Evolutionary conservation across 1,140 invertebrate genomes (phyloP).

Genomic region (Eumaeus atala): DNA sequence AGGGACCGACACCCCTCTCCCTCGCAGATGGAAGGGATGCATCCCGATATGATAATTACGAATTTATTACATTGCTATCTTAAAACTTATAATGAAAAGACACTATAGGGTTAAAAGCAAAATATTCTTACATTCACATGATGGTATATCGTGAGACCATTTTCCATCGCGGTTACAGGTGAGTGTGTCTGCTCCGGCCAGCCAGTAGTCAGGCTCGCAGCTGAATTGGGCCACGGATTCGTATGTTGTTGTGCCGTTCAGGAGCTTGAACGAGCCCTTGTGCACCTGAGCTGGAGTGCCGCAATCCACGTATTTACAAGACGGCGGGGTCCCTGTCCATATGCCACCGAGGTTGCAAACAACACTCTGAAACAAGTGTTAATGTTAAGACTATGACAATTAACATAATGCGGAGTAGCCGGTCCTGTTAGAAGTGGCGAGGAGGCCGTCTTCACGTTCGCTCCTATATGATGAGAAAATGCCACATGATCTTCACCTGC

Average conservation of each 20-base stretch:
- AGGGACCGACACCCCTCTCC: too few relatives aligned
- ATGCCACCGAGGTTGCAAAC: conserved; percentile 87
- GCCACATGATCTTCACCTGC: too few relatives aligned
- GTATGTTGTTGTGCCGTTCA: conserved; percentile 87
- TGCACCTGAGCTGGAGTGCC: conserved; percentile 85
- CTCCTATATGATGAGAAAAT: too few relatives aligned
- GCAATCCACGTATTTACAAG: conserved; percentile 91
- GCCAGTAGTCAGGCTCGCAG: conserved; percentile 89
- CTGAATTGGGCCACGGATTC: conserved; percentile 83
- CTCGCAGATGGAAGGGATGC: too few relatives aligned
- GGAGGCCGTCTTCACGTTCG: too few relatives aligned
- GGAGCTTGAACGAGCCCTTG: conserved; percentile 81
- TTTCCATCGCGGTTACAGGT: conserved; percentile 87
- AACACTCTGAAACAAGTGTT: conserved; percentile 78
- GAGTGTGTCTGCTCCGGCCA: conserved; percentile 80
- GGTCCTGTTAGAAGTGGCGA: too few relatives aligned
- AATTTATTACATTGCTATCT: too few relatives aligned
- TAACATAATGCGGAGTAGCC: too few relatives aligned
- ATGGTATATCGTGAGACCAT: conserved; percentile 89
- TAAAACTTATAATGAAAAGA: too few relatives aligned
- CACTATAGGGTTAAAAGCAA: conserved; percentile 5
- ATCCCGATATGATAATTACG: too few relatives aligned
- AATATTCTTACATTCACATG: conserved; percentile 84
- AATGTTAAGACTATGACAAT: too few relatives aligned
- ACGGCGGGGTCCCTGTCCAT: conserved; percentile 86